Base-by-base conservation (phyloP, 1,140 invertebrate genomes). In the Platyura marginata region DNA sequence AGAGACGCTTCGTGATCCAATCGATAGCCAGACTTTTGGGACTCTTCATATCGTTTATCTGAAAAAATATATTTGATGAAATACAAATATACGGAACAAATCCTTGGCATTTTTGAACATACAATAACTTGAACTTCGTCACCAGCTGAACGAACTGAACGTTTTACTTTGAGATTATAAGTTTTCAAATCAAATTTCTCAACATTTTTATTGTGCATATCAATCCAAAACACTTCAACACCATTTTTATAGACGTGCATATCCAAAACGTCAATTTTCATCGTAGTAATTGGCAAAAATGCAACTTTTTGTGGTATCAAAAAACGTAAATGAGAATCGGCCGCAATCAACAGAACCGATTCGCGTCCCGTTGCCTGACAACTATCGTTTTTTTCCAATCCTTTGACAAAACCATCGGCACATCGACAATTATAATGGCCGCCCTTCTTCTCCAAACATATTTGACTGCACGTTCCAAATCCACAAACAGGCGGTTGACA, bases 11-110 rank as follows among this genome's bases (percentile, higher is more conserved):
- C 0, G 74, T 70, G 4, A 81, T 64, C 72, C 79, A 84, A 61
- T 91, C 86, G 16, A 90, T 69, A 3, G 79, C 73, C 32, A 92
- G 60, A 11, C 81, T 82, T 50, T 79, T 72, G 0, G 85, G 79
- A 41, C 71, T 55, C 33, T 54, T 65, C 15, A 51, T 34, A 25
- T 53, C 50, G 9, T 57, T 57, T 19, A 60, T 60, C 56, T 59
- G 32, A 0, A 42, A 4, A 29, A 6, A 36, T 36, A n/a, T n/a
- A n/a, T n/a, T n/a, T n/a, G n/a, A n/a, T n/a, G n/a, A n/a, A n/a
- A n/a, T n/a, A n/a, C n/a, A n/a, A n/a, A n/a, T n/a, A n/a, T n/a
- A n/a, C n/a, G n/a, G n/a, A n/a, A n/a, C n/a, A n/a, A n/a, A n/a
- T n/a, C n/a, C n/a, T n/a, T n/a, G n/a, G n/a, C n/a, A n/a, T n/a